Conservation (phyloP, 30 jellyfish, hydroid and myxozoan species). For the Chironex yamaguchii region DNA sequence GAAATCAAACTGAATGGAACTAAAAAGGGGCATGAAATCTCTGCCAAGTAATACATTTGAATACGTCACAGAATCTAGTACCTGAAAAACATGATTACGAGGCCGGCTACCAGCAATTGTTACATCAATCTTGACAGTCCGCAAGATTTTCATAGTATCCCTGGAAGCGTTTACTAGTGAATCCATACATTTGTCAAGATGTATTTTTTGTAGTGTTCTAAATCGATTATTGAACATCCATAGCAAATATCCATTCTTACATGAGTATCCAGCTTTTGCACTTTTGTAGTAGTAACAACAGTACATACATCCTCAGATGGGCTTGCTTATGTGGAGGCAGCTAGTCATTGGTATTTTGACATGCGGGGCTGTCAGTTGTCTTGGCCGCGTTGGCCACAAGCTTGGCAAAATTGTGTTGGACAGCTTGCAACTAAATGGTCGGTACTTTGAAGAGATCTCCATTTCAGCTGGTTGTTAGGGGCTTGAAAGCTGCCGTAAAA, state of each 20-base stretch:
- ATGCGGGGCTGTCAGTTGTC: constrained; percentile 49
- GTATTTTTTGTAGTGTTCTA: background rate
- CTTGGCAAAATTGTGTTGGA: constrained; percentile 76
- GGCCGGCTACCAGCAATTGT: background rate
- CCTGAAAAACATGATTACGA: background rate
- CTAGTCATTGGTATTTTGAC: constrained; percentile 62
- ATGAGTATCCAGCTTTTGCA: constrained; percentile 29
- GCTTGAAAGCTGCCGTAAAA: constrained; percentile 14
- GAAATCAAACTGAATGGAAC: background rate
- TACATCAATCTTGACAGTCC: background rate
- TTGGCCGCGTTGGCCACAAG: constrained; percentile 75
- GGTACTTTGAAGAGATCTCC: constrained; percentile 53
- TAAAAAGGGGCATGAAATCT: background rate
- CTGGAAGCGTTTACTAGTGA: background rate
- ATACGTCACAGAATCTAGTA: constrained; percentile 2
- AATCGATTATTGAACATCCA: constrained; percentile 37
- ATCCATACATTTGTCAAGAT: background rate
- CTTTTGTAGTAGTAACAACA: constrained; percentile 40
- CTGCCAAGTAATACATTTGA: background rate
- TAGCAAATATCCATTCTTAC: constrained; percentile 61
- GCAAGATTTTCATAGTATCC: background rate
- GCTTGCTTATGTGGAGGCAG: too few species aligned
- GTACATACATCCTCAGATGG: too few species aligned
- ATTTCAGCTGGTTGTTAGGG: constrained; percentile 55
- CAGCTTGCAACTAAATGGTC: constrained; percentile 49